Conservation (phyloP, 2,797 vertebrate genomes). For the Melanotaenia maccullochi region DNA sequence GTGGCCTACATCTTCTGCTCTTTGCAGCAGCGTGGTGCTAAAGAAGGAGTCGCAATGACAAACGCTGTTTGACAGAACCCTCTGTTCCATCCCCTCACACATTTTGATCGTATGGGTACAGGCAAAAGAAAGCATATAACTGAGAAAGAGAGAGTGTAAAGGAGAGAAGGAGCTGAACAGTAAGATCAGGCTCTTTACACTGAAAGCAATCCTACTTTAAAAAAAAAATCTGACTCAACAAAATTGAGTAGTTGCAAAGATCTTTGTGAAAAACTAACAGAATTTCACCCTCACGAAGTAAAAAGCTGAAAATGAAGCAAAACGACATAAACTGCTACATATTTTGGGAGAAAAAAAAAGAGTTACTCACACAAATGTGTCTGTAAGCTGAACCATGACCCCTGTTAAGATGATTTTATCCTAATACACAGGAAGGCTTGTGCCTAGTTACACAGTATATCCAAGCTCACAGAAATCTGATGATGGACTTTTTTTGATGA, state of each 20-base stretch:
- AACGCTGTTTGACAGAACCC: slow-evolving; percentile 63
- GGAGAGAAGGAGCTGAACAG: slow-evolving; percentile 20
- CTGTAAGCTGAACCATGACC: slow-evolving; percentile 69
- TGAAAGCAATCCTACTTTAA: not conserved
- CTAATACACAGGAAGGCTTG: slow-evolving; percentile 11
- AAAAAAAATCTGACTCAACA: slow-evolving; percentile 6
- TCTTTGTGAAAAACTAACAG: not conserved
- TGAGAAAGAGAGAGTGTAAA: slow-evolving; percentile 9
- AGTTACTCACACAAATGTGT: slow-evolving; percentile 70
- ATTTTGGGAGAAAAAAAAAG: not conserved
- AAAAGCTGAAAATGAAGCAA: not conserved
- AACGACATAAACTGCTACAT: not conserved
- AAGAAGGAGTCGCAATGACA: slow-evolving; percentile 55
- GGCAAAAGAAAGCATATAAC: slow-evolving; percentile 14
- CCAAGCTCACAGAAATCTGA: slow-evolving; percentile 34
- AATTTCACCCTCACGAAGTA: not conserved
- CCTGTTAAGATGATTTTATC: slow-evolving; percentile 23
- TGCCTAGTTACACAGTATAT: slow-evolving; percentile 5
- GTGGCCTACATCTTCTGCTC: slow-evolving; percentile 63
- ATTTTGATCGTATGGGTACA: slow-evolving; percentile 37
- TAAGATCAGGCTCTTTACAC: slow-evolving; percentile 8
- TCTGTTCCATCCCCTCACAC: slow-evolving; percentile 51
- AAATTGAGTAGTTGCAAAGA: not conserved
- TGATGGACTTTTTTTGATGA: slow-evolving; percentile 20
- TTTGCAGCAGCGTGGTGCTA: slow-evolving; percentile 53